These are phyloP conservation scores for Lissocephala sabroskyi DNA, from an alignment of 2,888 invertebrate genomes.

Conservation along the genomic window DNA sequence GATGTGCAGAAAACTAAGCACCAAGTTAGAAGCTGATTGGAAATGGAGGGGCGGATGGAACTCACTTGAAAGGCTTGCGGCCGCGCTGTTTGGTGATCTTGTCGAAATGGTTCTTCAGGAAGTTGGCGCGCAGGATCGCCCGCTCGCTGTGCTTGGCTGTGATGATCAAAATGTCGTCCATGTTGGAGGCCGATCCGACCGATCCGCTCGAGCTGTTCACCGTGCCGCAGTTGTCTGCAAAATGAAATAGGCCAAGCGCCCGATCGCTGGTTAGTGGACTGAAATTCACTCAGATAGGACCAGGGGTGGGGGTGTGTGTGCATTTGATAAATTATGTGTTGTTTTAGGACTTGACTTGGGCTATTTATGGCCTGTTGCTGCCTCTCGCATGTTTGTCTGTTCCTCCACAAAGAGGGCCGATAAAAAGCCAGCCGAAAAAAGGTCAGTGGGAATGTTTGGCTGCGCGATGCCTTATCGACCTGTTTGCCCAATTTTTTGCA, in stretches of 20 bases:
- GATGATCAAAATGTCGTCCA: slow-evolving; percentile 88
- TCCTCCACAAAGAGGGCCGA: too few species aligned
- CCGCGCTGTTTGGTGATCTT: slow-evolving; percentile 88
- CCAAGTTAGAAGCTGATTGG: background rate
- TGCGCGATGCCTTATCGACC: too few species aligned
- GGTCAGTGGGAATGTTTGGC: slow-evolving; percentile 23
- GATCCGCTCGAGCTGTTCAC: slow-evolving; percentile 61
- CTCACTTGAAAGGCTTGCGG: slow-evolving; percentile 85
- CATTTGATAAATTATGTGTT: slow-evolving; percentile 62
- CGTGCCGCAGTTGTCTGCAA: slow-evolving; percentile 71
- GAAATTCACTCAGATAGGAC: slow-evolving; percentile 48
- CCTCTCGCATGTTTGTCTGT: too few species aligned
- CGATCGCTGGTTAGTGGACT: slow-evolving; percentile 24
- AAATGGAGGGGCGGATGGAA: slow-evolving; percentile 17
- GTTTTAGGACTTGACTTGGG: slow-evolving; percentile 63
- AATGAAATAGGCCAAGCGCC: slow-evolving; percentile 36
- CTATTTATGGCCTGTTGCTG: slow-evolving; percentile 56
- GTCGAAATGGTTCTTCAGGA: slow-evolving; percentile 86
- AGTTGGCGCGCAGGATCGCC: slow-evolving; percentile 86
- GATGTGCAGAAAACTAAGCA: slow-evolving; percentile 80
- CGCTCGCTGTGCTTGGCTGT: slow-evolving; percentile 85
- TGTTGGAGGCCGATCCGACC: slow-evolving; percentile 72
- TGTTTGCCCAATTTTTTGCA: too few species aligned
- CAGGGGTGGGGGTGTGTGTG: slow-evolving; percentile 9
- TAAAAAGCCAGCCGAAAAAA: too few species aligned